Evolutionary conservation across 2,888 invertebrate genomes (phyloP).

Genomic region (Eilema caniola): DNA sequence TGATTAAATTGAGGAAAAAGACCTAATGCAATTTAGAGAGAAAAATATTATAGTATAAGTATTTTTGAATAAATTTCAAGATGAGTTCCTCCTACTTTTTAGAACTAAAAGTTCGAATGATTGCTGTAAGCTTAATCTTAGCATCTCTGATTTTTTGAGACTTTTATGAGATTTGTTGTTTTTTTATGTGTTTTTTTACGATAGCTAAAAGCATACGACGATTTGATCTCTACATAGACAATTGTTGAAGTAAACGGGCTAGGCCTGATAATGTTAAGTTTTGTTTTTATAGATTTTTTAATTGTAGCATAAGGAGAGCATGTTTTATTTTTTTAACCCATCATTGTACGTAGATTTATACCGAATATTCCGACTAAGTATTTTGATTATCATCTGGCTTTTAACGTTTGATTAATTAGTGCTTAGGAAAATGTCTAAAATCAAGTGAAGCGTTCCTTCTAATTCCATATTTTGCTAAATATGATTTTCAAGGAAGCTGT

Average conservation of each 20-base stretch:
- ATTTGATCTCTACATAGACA: constrained; percentile 75
- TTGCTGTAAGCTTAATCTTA: constrained; percentile 53
- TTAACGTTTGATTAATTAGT: constrained; percentile 78
- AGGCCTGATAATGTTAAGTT: constrained; percentile 59
- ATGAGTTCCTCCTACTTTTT: constrained; percentile 39
- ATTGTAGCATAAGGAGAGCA: constrained; percentile 71
- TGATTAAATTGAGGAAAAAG: constrained; percentile 1
- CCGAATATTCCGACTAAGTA: constrained; percentile 60
- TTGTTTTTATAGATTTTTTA: constrained; percentile 58
- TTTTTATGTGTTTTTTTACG: constrained; percentile 67
- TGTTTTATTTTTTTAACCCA: constrained; percentile 80
- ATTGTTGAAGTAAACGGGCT: constrained; percentile 84
- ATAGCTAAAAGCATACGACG: constrained; percentile 82
- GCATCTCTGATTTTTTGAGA: constrained; percentile 52
- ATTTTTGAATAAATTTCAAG: constrained; percentile 14
- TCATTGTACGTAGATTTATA: constrained; percentile 59
- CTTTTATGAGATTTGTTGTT: constrained; percentile 54
- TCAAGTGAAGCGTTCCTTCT: constrained; percentile 62
- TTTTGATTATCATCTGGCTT: constrained; percentile 66
- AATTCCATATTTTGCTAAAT: constrained; percentile 78
- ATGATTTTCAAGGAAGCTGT: constrained; percentile 71
- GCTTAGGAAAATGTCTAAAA: constrained; percentile 43
- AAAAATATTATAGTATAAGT: constrained; percentile 30
- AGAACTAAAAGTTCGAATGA: constrained; percentile 43
- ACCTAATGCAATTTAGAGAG: constrained; percentile 43